Evolutionary conservation across 2,888 invertebrate species (phyloP), one percentile per base, ranked within the genome.

Genomic region (Agrochola litura): DNA sequence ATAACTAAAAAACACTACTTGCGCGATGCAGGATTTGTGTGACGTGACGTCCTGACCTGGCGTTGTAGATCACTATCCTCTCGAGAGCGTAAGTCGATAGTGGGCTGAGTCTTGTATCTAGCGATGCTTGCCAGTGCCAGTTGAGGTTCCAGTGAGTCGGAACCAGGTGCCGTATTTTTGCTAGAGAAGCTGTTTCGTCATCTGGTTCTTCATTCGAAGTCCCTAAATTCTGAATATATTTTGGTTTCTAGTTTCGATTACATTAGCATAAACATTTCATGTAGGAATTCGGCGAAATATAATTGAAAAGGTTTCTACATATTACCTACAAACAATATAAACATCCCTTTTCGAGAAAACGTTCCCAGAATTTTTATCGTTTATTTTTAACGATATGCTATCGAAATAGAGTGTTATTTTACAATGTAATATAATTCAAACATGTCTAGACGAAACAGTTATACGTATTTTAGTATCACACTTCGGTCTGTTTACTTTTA

Each of bases 391-490:
- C 8, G 25, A 46, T 67, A 77, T 46, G 10, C 30, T 71, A 78
- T 68, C 19, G 52, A n/a, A 67, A 77, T 56, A 30, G 25, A 71
- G 66, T 74, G 37, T 84, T 65, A 66, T 76, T 81, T 81, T 74
- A 74, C 61, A 84, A 64, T 74, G 73, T 80, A 73, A 83, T 86
- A 71, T 73, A 61, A 73, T 82, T 65, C 37, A 14, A 56, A 60
- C 37, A 58, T 67, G 86, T 86, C 86, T 83, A 83, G 83, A 83
- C 83, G 25, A 71, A 82, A 76, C 54, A 49, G 30, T 82, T 60
- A 66, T 41, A 79, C 3, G 71, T 75, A 70, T 80, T 88, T 82
- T 77, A 90, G 90, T 90, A 82, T 65, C 43, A 73, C 74, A 64
- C 63, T 82, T 64, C 3, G 25, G 43, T 83, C 5, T 71, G 43